Conservation (phyloP, 2,797 vertebrate genomes). For the Scleropages formosus region DNA sequence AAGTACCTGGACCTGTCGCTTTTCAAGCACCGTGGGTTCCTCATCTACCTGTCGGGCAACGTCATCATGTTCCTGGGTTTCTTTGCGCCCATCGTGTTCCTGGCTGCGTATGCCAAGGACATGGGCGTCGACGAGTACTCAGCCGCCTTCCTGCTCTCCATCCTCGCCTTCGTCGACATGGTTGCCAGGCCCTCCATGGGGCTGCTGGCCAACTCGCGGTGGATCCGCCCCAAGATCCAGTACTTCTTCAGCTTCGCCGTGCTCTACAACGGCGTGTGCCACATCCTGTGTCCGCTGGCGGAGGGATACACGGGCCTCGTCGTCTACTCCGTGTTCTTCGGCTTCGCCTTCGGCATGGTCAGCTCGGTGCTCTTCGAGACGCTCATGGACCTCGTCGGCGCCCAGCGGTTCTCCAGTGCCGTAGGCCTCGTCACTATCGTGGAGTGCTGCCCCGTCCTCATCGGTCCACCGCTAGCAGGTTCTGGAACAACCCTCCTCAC, state of each 20-base stretch:
- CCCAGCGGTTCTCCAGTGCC: conserved; percentile 87
- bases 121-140: conserved; percentile 90
- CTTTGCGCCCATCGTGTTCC: conserved; percentile 78
- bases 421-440: conserved; percentile 91
- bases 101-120: conserved; percentile 76
- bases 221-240: conserved; percentile 86
- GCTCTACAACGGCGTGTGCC: conserved; percentile 68
- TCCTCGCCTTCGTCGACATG: conserved; percentile 96
- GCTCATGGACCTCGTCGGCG: conserved; percentile 75
- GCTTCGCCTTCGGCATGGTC: conserved; percentile 73
- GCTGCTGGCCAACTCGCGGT: conserved; percentile 83
- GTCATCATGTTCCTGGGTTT: conserved; percentile 79
- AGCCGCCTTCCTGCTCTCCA: conserved; percentile 87
- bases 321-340: conserved; percentile 65
- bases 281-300: conserved; percentile 74
- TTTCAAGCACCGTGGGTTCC: conserved; percentile 78
- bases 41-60: conserved; percentile 77
- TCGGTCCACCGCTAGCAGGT: conserved; percentile 83
- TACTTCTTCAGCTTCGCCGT: conserved; percentile 87
- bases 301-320: conserved; percentile 61
- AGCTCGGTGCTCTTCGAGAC: conserved; percentile 77
- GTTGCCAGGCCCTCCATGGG: conserved; percentile 89
- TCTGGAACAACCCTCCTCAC: conserved; percentile 46
- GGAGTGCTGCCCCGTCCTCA: conserved; percentile 85
- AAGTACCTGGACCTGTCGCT: conserved; percentile 73